These are phyloP conservation scores for Pandemis heparana DNA, from an alignment of 2,888 invertebrate species.

Conservation along the genomic window DNA sequence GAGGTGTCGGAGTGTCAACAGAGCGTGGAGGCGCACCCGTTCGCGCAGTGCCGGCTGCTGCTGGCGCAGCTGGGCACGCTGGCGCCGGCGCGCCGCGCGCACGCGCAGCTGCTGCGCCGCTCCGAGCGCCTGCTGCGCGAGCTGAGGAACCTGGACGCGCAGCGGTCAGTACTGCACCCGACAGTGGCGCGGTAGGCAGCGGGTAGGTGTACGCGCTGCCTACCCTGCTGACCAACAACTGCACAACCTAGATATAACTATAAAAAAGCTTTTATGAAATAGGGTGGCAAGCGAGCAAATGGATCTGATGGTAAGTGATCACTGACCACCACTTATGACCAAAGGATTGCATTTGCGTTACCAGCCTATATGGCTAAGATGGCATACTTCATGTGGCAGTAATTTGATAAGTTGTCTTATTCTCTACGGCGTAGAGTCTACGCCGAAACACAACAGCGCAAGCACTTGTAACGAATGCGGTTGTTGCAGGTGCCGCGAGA, in stretches of 20 bases:
- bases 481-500: conserved; percentile 91
- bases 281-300: too few species aligned
- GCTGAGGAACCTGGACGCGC: conserved; percentile 96
- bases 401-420: not conserved
- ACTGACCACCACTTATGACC: too few species aligned
- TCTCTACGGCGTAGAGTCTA: too few species aligned
- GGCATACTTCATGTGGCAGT: too few species aligned
- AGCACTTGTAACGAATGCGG: not conserved
- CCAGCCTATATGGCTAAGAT: too few species aligned
- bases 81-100: conserved; percentile 94
- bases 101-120: conserved; percentile 94
- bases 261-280: too few species aligned
- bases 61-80: conserved; percentile 96
- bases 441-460: not conserved
- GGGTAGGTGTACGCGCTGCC: too few species aligned
- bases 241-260: too few species aligned
- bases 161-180: conserved; percentile 77
- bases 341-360: too few species aligned
- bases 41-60: conserved; percentile 94
- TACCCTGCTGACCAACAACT: too few species aligned
- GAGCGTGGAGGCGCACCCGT: conserved; percentile 83
- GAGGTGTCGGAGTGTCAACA: conserved; percentile 64
- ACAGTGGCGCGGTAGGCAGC: too few species aligned
- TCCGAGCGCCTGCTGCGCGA: conserved; percentile 96
- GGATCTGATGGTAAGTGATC: too few species aligned